Evolutionary conservation across 2,113 vertebrate genomes (phyloP).

Genomic region (Saguinus midas): DNA sequence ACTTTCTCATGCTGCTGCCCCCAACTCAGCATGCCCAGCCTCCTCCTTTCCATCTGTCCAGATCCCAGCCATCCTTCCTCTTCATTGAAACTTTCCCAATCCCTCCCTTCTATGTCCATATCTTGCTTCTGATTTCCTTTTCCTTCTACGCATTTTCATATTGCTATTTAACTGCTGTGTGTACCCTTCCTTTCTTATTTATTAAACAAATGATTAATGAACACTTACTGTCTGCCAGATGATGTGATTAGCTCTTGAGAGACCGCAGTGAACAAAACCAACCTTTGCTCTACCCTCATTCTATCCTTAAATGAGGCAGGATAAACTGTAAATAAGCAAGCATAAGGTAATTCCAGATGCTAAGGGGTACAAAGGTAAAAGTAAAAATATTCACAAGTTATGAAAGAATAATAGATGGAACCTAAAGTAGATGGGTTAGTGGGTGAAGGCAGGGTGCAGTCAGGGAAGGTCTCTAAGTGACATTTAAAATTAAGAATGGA

Average conservation of each 20-base stretch:
- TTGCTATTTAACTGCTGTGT: neutral
- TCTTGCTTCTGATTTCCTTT: neutral
- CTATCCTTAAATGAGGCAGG: neutral
- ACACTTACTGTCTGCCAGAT: neutral
- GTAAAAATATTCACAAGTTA: neutral
- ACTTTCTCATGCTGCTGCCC: neutral
- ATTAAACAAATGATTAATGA: neutral
- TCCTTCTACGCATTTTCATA: neutral
- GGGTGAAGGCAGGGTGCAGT: neutral
- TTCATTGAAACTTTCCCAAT: neutral
- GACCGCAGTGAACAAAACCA: neutral
- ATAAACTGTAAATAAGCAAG: neutral
- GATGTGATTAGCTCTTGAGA: neutral
- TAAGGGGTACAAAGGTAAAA: neutral
- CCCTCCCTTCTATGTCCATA: neutral
- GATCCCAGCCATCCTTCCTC: neutral
- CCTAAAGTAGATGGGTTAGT: neutral
- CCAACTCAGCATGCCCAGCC: neutral
- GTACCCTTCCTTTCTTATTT: neutral
- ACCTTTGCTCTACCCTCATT: neutral
- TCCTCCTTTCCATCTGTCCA: neutral
- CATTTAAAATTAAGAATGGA: neutral
- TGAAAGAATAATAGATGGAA: neutral
- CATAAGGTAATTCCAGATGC: neutral
- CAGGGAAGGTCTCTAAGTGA: neutral